phyloP scores from a whole-genome alignment of 2,113 vertebrate genomes.

The Steatornis caripensis region DNA sequence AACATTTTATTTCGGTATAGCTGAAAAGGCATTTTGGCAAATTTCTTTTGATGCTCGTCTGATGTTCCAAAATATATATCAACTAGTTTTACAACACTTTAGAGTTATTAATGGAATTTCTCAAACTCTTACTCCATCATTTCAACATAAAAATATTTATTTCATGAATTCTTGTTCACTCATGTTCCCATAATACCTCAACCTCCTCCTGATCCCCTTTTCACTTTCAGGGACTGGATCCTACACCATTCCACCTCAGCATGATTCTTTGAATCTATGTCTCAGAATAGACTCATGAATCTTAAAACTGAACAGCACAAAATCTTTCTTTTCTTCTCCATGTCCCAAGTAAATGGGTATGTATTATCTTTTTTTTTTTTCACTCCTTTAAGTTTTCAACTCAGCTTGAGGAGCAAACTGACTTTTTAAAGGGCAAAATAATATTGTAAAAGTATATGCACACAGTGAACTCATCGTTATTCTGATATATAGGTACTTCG shows the following conservation, averaged over 20 bases:
- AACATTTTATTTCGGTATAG: accelerated
- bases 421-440: neutral
- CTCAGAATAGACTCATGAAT: neutral
- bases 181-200: neutral
- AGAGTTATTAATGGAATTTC: neutral
- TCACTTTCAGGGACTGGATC: neutral
- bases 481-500: neutral
- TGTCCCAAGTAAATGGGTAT: neutral
- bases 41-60: neutral
- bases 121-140: neutral
- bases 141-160: neutral
- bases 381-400: neutral
- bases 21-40: neutral
- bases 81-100: neutral
- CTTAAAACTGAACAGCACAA: neutral
- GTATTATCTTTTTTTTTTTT: neutral
- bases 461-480: neutral
- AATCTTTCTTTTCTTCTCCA: neutral
- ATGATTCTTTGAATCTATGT: neutral
- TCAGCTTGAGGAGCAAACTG: neutral
- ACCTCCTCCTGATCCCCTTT: neutral
- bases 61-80: neutral
- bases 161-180: neutral
- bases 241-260: neutral
- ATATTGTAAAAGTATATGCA: neutral